Evolutionary conservation across 2,113 vertebrate genomes (phyloP), one percentile per base, ranked within the genome.

Genomic region (Apus apus): DNA sequence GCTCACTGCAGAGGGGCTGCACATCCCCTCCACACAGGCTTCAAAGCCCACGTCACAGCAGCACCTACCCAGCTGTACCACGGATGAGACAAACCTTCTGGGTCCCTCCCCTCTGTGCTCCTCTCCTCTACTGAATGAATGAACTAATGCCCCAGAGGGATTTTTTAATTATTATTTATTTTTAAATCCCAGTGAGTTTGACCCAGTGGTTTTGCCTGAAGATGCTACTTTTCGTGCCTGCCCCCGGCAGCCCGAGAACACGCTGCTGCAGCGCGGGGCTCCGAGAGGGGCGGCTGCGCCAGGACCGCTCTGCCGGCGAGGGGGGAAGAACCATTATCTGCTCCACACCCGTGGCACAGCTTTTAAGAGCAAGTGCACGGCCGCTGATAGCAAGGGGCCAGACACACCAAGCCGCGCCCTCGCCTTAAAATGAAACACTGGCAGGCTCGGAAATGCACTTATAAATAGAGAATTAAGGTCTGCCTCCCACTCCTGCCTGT

Each of bases 351-450:
- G 5, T 25, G 43, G 87, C 86, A 78, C 71, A 19, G 93, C 91
- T 85, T 88, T 76, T 8, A 26, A 3, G 7, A 79, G 13, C 79
- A 15, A 89, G 88, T 94, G 96, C 57, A 1, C 0, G 25, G 77
- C 32, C 70, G 66, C 62, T 90, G 97, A 97, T 96, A 97, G 88
- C 88, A 29, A 2, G 5, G 72, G 14, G 60, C 50, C 38, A 71
- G 43, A 62, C 13, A 14, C 83, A 43, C 54, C 65, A 4, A 74
- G 57, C 87, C 78, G 45, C 82, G 79, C 92, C 91, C 94, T 51
- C 38, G 60, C 89, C 45, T 36, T 51, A 36, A 36, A 87, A 48
- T 5, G 70, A 62, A 66, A 61, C 48, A 4, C 17, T 12, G 61
- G 7, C 61, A 18, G 78, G 70, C 80, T 67, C 46, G 6, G 76